These are phyloP conservation scores for Sardinella longiceps DNA, from an alignment of 2,797 vertebrate species.

Conservation along the genomic window DNA sequence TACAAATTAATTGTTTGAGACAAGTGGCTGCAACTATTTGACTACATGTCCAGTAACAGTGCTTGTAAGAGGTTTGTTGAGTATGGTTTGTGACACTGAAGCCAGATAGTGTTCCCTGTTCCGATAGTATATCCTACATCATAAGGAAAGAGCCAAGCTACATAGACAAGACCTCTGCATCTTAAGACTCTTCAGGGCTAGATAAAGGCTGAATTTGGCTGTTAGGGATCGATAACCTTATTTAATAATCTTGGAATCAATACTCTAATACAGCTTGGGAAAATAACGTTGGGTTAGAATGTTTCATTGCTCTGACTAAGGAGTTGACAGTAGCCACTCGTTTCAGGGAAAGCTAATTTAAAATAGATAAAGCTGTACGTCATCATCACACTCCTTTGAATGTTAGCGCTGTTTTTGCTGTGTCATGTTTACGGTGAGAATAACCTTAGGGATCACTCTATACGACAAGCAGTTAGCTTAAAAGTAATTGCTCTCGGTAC, in stretches of 20 bases:
- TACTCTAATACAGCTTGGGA: background rate
- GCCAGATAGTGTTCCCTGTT: background rate
- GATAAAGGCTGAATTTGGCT: background rate
- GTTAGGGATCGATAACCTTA: background rate
- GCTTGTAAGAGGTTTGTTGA: background rate
- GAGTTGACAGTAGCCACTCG: background rate
- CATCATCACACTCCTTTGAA: background rate
- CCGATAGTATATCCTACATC: too few species aligned
- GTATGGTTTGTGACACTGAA: background rate
- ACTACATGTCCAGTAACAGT: too few species aligned
- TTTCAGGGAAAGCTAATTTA: slow-evolving; percentile 1
- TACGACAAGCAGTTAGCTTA: slow-evolving; percentile 15
- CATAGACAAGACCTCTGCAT: background rate
- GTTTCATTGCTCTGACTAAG: background rate
- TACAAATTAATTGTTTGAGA: background rate
- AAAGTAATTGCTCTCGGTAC: slow-evolving; percentile 21
- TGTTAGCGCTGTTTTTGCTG: slow-evolving; percentile 1
- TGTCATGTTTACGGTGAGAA: background rate
- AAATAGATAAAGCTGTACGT: background rate
- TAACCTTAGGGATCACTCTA: background rate
- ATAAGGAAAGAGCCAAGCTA: background rate
- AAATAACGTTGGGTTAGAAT: background rate
- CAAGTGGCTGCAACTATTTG: background rate
- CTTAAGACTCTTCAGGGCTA: background rate
- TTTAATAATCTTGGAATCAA: slow-evolving; percentile 17